A percentile compares a stretch with the other conserved stretches of the same genome.
Conservation (phyloP, 64 coral and sea anemone genomes). For the Exaiptasia diaphana region DNA sequence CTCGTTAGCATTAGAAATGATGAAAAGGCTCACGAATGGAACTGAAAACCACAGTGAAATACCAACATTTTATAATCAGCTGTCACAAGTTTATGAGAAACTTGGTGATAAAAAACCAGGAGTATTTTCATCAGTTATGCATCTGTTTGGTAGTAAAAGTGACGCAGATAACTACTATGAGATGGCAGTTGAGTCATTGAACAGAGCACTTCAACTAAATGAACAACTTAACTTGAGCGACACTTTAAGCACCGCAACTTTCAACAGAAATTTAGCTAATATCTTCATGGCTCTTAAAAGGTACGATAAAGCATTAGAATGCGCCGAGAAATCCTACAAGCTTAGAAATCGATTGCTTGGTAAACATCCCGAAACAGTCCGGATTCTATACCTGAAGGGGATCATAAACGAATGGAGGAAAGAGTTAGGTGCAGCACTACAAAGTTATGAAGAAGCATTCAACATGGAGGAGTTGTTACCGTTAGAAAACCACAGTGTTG, state of each 20-base stretch:
- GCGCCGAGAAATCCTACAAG: constrained; percentile 25
- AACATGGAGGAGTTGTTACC: constrained; percentile 48
- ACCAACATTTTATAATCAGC: constrained; percentile 33
- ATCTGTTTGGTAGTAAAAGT: background rate
- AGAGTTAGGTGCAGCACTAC: constrained; percentile 16
- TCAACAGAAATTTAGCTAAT: constrained; percentile 55
- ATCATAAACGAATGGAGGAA: constrained; percentile 25
- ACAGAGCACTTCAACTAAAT: constrained; percentile 35
- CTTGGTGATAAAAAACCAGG: background rate
- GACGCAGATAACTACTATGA: background rate
- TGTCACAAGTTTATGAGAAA: constrained; percentile 30
- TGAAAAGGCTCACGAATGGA: background rate
- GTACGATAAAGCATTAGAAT: constrained; percentile 16
- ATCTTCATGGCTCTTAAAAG: constrained; percentile 4
- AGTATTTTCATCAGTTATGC: background rate
- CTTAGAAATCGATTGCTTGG: constrained; percentile 17
- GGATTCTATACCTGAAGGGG: constrained; percentile 40
- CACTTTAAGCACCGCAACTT: constrained; percentile 8
- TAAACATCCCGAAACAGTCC: constrained; percentile 32
- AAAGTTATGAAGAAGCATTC: constrained; percentile 22
- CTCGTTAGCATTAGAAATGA: background rate
- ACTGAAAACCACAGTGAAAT: constrained; percentile 30
- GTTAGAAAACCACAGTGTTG: constrained; percentile 37
- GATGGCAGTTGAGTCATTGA: constrained; percentile 11
- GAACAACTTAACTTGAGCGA: constrained; percentile 23